These are phyloP conservation scores for Chionomys nivalis DNA, from an alignment of 2,113 vertebrate species.

Conservation along the genomic window DNA sequence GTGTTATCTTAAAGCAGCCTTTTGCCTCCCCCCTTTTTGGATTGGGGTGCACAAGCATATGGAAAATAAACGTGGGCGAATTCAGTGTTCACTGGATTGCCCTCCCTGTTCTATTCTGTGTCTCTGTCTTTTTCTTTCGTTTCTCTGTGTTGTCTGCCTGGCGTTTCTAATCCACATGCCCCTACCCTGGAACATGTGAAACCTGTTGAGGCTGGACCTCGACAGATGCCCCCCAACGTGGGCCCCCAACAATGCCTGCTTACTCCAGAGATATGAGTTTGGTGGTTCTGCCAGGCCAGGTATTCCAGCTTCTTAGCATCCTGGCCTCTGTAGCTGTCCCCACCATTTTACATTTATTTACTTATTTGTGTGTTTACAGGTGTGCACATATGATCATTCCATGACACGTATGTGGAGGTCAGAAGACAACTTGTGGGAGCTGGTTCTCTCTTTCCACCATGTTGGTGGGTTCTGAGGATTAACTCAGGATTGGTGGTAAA, in stretches of 20 bases:
- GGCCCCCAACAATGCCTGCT: not conserved
- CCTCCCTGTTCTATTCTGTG: too few relatives aligned
- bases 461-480: not conserved
- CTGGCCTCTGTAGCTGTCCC: not conserved
- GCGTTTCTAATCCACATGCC: too few relatives aligned
- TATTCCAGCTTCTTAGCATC: not conserved
- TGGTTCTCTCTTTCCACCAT: not conserved
- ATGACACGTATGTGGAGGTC: not conserved
- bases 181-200: too few relatives aligned
- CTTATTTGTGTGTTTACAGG: not conserved
- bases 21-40: too few relatives aligned
- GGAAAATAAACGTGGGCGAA: too few relatives aligned
- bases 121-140: too few relatives aligned
- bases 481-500: not conserved
- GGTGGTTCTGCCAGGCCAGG: not conserved
- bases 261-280: constrained; percentile 3
- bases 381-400: not conserved
- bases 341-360: not conserved
- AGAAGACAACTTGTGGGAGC: not conserved
- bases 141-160: too few relatives aligned
- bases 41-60: too few relatives aligned
- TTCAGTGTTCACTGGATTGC: too few relatives aligned
- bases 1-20: too few relatives aligned
- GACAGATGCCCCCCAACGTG: too few relatives aligned
- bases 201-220: too few relatives aligned